Evolutionary conservation across 1,140 invertebrate species (phyloP), one percentile per base, ranked within the genome.

Genomic region (Odontomachus brunneus): DNA sequence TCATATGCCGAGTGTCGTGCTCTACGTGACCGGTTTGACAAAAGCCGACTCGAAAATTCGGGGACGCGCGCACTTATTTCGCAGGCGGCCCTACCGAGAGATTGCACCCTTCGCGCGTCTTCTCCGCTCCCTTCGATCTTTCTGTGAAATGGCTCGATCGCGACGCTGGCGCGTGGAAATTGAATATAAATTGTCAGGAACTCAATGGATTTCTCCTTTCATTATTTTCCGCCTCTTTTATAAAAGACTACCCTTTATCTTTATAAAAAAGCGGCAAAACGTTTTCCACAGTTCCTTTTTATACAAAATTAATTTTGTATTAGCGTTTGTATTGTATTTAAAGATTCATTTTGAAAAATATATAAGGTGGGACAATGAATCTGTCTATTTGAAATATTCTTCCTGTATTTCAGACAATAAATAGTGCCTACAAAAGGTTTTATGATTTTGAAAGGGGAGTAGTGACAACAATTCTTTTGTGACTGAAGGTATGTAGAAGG

Each of bases 31-130:
- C 74, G 69, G 84, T 83, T 78, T 90, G 82, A 88, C 87, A 89
- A 91, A 86, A 80, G 82, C 71, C 84, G 24, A n/a, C 44, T 90
- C 82, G 85, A 90, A 89, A 90, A 90, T 89, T 88, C 74, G 82
- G 82, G 88, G 88, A 80, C 86, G 85, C 84, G 88, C 85, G 87
- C 89, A 90, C 90, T 90, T 89, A 89, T 90, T 90, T 89, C 87
- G 87, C 82, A 72, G 66, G 57, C 84, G 74, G 72, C 67, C 29
- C 75, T 48, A 22, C 71, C 80, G 72, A 74, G 82, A 88, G 88
- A 90, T 90, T 89, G 83, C 66, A 85, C 81, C 80, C 72, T 84
- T 84, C 55, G 80, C 73, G 22, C 24, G n/a, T 69, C n/a, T 55
- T 19, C 44, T 65, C 59, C 51, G 29, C 19, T 48, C 15, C 60